Base-by-base conservation (phyloP, 2,797 vertebrate genomes). In the Coracias cyanogaster region DNA sequence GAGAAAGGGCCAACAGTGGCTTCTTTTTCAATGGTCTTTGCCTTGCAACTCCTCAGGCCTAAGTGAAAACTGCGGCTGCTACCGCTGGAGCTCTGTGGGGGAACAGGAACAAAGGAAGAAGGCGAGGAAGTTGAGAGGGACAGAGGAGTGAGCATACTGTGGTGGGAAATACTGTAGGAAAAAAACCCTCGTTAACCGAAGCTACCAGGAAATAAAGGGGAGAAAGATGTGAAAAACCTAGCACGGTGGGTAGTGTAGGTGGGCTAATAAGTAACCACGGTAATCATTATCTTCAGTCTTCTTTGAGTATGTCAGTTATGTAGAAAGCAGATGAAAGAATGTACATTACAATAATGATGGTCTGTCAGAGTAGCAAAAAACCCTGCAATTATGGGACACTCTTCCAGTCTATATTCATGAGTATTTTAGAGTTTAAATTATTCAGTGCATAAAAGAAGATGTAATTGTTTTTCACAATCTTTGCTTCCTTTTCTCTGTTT, bases 321-420 rank as follows among this genome's bases (percentile, higher is more conserved):
- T 33, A 51, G 74, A 82, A 82, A 78, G 79, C 67, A 43, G 37
- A 61, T 81, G 43, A 80, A 92, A 81, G 61, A 92, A 82, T 22
- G 71, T 78, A 41, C 39, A 1, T 89, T 89, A 31, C 71, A 73
- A 6, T 89, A 69, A 92, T 64, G 69, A 79, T 25, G 55, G 67
- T 87, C 64, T 94, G 65, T 81, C 90, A 87, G 67, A 87, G 37
- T 15, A 80, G 49, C 22, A 60, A 74, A 93, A 92, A 60, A 2
- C 18, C 29, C 52, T 85, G 84, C 79, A 93, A 87, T 89, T 91
- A 87, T 51, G 39, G 89, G 86, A 86, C 51, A 64, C 26, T 84
- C n/a, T 77, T 49, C 69, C 65, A 74, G 49, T 82, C 67, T 54
- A 71, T 92, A 92, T 84, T 71, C 2, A 58, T 65, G 7, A 91